Evolutionary conservation across 2,797 vertebrate species (phyloP), one percentile per base, ranked within the genome.

Genomic region (Potorous gilbertii): DNA sequence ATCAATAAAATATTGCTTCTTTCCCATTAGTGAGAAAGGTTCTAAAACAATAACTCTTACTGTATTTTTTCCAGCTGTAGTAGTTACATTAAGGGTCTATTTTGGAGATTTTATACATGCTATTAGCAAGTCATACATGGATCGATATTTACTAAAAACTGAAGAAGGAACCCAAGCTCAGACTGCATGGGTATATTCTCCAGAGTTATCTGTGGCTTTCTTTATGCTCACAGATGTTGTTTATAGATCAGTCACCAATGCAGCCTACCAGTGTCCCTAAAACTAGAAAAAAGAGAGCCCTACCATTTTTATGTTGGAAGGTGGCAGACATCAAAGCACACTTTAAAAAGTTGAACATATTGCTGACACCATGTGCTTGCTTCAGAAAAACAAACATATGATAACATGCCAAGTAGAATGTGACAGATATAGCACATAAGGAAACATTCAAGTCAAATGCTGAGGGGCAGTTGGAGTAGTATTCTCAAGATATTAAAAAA

Each of bases 101-200:
- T 54, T 96, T 93, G 95, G 92, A 96, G 90, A 31, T 2, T 91
- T 93, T 93, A n/a, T 57, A 91, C 96, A 93, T 92, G 54, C 62
- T 93, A n/a, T 54, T 55, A 91, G 90, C 66, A 81, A 81, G 66
- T 8, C n/a, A 40, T 40, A 81, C 0, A n/a, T 90, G 27, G 50
- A 91, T 95, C 92, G 96, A 93, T 94, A 92, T 55, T 91, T 93
- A 91, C 90, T n/a, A 40, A 55, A 55, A 34, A 1, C 5, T 90
- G 54, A 29, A 34, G 16, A 54, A 95, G 91, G 52, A n/a, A 87
- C 0, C 56, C 87, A 50, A 90, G 54, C 28, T 97, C 12, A 66
- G 62, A 59, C 46, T 5, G 29, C 6, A 50, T 8, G 8, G 11
- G 34, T 55, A 4, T 92, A 87, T 18, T 90, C 31, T 5, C 54